Conservation (phyloP, 2,113 vertebrate species). For the Plecturocebus donacophilus region DNA sequence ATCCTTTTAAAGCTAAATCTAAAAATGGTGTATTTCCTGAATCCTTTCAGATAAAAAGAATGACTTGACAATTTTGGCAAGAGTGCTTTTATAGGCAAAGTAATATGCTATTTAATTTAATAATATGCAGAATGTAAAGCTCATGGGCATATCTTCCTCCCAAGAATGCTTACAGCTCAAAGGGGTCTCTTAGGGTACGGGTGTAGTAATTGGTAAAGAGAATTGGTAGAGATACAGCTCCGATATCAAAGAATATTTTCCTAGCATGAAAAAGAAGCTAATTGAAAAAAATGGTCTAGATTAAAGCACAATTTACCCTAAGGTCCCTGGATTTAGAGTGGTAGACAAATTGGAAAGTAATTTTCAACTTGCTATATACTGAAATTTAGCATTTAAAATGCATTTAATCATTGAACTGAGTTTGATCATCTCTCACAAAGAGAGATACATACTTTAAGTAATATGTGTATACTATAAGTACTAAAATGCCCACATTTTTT, state of each 20-base stretch:
- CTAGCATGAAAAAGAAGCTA: not conserved
- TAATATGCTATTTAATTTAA: not conserved
- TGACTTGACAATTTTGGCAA: not conserved
- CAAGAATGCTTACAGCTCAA: not conserved
- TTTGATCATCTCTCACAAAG: not conserved
- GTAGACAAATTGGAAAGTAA: not conserved
- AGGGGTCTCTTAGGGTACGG: not conserved
- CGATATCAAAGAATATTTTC: conserved; percentile 23
- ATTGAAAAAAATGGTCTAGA: not conserved
- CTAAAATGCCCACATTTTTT: not conserved
- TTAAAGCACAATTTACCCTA: not conserved
- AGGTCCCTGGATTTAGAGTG: not conserved
- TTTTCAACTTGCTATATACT: not conserved
- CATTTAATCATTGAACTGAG: not conserved
- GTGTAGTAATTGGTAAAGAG: not conserved
- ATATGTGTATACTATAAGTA: not conserved
- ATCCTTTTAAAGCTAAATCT: not conserved
- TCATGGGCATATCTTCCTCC: not conserved
- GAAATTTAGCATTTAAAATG: not conserved
- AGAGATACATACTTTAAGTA: not conserved
- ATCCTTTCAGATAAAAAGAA: not conserved
- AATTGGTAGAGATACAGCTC: not conserved
- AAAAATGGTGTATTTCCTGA: not conserved
- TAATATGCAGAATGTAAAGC: not conserved
- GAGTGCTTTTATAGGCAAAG: not conserved